A percentile compares a stretch with the other conserved stretches of the same genome.
Conservation (phyloP, 2,113 vertebrate genomes). For the Pollimyrus isidori region DNA sequence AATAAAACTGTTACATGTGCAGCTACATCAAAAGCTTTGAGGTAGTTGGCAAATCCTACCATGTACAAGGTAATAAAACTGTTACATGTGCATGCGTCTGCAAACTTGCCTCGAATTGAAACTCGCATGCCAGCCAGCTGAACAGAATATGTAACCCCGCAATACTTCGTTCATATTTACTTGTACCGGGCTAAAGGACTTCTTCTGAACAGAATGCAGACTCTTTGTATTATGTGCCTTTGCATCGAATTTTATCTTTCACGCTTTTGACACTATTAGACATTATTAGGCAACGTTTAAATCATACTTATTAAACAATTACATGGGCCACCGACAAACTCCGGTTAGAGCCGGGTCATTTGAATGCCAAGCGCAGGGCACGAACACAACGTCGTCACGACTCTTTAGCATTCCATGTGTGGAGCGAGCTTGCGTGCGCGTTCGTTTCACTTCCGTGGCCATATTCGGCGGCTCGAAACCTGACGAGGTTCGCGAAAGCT, state of each 20-base stretch:
- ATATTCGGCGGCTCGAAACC: conserved; percentile 17
- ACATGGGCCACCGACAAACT: background rate
- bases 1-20: too few relatives aligned
- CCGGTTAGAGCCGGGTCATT: background rate
- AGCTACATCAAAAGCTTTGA: background rate
- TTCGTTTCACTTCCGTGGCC: conserved; percentile 19
- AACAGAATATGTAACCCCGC: background rate
- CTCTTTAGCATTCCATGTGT: background rate
- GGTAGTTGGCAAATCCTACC: too few relatives aligned
- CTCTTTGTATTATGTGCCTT: background rate
- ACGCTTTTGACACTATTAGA: background rate
- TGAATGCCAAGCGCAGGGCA: background rate
- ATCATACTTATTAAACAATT: background rate
- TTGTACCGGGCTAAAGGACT: background rate
- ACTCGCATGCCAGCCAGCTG: background rate
- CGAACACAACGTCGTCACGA: conserved; percentile 6
- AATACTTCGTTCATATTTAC: background rate
- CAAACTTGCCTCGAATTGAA: background rate
- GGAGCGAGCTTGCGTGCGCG: background rate
- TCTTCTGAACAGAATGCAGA: background rate
- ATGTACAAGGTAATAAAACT: background rate
- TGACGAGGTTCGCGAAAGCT: background rate
- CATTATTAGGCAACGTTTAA: background rate
- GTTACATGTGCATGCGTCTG: background rate
- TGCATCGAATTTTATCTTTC: background rate